Conservation (phyloP, 2,888 invertebrate species). For the Diarsia mendica region DNA sequence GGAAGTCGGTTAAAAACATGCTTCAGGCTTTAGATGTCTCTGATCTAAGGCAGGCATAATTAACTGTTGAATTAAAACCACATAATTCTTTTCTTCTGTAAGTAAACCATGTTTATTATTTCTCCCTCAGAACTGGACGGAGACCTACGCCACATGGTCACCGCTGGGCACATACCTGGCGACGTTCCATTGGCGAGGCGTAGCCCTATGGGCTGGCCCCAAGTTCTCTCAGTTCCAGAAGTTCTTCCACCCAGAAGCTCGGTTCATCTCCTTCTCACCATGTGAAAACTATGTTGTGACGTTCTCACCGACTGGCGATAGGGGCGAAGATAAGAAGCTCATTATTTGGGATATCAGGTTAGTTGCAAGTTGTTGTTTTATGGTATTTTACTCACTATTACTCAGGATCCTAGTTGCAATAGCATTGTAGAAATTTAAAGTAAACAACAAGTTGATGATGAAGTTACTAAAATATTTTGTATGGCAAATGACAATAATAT, state of each 20-base stretch:
- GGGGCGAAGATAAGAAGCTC: slow-evolving; percentile 94
- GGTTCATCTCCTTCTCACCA: slow-evolving; percentile 99
- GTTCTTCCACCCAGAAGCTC: slow-evolving; percentile 97
- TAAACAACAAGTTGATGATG: not conserved
- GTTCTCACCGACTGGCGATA: slow-evolving; percentile 95
- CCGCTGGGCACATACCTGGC: slow-evolving; percentile 98
- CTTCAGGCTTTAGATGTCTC: not conserved
- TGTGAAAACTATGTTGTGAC: slow-evolving; percentile 99
- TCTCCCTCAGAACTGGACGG: slow-evolving; percentile 95
- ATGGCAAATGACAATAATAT: too few relatives aligned
- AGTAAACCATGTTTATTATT: not conserved
- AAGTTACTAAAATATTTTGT: not conserved
- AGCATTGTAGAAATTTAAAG: not conserved
- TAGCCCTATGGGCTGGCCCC: slow-evolving; percentile 99
- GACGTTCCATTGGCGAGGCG: slow-evolving; percentile 98
- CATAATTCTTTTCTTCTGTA: too few relatives aligned
- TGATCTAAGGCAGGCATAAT: too few relatives aligned
- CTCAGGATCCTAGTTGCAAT: not conserved
- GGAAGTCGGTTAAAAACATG: slow-evolving; percentile 10
- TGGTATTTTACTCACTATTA: not conserved
- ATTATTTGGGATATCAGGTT: slow-evolving; percentile 99
- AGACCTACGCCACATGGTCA: slow-evolving; percentile 99
- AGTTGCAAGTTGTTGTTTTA: slow-evolving; percentile 33
- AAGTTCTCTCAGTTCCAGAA: slow-evolving; percentile 97
- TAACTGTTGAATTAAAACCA: not conserved